Evolutionary conservation across 2,888 invertebrate genomes (phyloP), one percentile per base, ranked within the genome.

Genomic region (Conus canariensis): DNA sequence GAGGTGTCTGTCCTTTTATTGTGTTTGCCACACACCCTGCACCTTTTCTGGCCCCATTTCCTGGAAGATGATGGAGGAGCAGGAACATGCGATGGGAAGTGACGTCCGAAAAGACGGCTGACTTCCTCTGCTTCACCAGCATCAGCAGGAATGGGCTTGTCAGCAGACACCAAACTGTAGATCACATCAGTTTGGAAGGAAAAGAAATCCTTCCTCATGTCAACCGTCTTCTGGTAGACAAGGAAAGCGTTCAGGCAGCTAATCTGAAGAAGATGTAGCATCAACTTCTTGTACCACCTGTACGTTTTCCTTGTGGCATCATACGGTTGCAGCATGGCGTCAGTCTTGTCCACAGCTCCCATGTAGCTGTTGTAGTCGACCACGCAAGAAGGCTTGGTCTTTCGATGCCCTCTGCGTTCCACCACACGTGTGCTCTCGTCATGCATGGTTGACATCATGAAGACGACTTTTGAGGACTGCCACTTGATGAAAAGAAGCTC

Each of bases 251-350:
- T 80, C 80, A 80, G 80, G 9, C 9, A 14, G 80, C 14, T 12
- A 9, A 80, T 60, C 19, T 74, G 85, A 12, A 90, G 58, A 12
- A 90, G 86, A 9, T 70, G 70, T 12, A 87, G 56, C 10, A 19
- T 30, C 14, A 77, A n/a, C 64, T 85, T 90, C 59, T 90, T 90
- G 77, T 86, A 90, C 89, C 89, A 87, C 77, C 70, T 80, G 45
- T 59, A 77, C 10, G 85, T 85, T 45, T 89, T 89, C 22, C 85
- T 25, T 58, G 85, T 85, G 12, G 86, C 90, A 90, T 58, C 45
- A 6, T 86, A 85, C 3, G 19, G 59, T 25, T 90, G 80, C 6
- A 90, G n/a, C 85, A 86, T 56, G 14, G 70, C 9, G 45, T 80
- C 80, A 0, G 9, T 9, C 45, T 80, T 80, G 45, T 80, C 30